Percentiles rank a stretch among this genome's conserved stretches.
These are phyloP conservation scores for Meloidogyne exigua DNA, from an alignment of 1,140 invertebrate genomes.

Conservation along the genomic window DNA sequence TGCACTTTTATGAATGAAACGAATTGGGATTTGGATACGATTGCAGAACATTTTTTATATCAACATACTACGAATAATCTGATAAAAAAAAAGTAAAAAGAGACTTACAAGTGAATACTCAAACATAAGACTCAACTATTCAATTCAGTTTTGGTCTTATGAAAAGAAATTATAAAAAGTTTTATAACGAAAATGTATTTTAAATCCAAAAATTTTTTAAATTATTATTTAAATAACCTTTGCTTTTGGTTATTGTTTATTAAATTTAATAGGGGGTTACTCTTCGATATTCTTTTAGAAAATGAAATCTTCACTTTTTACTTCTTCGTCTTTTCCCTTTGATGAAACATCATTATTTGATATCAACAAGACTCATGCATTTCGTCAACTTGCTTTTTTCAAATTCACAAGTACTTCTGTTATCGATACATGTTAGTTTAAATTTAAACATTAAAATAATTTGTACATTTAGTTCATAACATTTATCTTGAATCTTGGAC, in stretches of 20 bases:
- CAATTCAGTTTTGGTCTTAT: no score
- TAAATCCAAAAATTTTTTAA: background rate
- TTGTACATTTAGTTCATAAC: background rate
- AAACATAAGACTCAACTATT: no score
- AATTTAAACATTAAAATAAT: background rate
- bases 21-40: background rate
- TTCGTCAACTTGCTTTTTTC: background rate
- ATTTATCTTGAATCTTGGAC: background rate
- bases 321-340: background rate
- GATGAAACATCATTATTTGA: background rate
- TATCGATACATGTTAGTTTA: background rate
- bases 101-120: no score
- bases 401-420: background rate
- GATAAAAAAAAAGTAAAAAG: background rate
- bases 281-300: background rate
- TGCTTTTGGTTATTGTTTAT: background rate
- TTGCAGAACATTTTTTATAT: background rate
- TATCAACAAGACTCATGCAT: background rate
- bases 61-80: background rate
- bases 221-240: background rate
- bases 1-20: constrained; percentile 30
- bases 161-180: background rate
- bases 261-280: background rate
- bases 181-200: background rate
- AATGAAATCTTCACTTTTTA: background rate